These are phyloP conservation scores for Siphamia tubifer DNA, from an alignment of 2,113 vertebrate species.

Conservation along the genomic window DNA sequence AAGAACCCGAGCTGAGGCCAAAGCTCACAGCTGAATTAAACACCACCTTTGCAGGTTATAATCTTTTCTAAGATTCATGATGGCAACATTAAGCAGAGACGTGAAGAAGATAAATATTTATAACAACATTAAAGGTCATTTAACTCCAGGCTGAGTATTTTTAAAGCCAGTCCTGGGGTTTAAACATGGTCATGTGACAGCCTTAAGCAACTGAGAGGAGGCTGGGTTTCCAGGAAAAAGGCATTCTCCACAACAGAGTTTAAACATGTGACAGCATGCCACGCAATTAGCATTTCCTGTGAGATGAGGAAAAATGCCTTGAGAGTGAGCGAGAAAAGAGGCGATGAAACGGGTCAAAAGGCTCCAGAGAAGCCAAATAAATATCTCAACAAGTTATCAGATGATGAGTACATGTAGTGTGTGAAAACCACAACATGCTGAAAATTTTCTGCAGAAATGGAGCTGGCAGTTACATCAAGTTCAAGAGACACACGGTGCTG, in stretches of 20 bases:
- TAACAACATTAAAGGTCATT: not conserved
- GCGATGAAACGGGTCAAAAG: constrained; percentile 39
- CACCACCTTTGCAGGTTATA: not conserved
- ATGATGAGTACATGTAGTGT: constrained; percentile 3
- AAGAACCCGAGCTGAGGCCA: not conserved
- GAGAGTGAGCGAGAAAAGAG: not conserved
- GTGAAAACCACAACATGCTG: not conserved
- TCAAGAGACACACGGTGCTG: not conserved
- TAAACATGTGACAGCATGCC: constrained; percentile 47
- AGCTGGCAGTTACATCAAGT: not conserved
- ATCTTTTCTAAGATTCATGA: not conserved
- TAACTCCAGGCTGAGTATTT: not conserved
- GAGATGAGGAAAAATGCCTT: constrained; percentile 9
- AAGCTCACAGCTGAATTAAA: constrained; percentile 1
- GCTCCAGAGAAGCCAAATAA: not conserved
- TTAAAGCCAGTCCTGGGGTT: not conserved
- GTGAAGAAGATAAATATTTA: not conserved
- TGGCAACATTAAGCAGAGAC: not conserved
- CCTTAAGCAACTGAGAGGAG: not conserved
- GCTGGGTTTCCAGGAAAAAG: constrained; percentile 11
- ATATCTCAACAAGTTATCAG: constrained; percentile 1
- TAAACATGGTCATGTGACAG: constrained; percentile 9
- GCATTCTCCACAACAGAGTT: constrained; percentile 12
- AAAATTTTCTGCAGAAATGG: constrained; percentile 5
- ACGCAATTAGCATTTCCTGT: constrained; percentile 43